These are phyloP conservation scores for Octomys mimax DNA, from an alignment of 2,797 vertebrate genomes.

Conservation along the genomic window DNA sequence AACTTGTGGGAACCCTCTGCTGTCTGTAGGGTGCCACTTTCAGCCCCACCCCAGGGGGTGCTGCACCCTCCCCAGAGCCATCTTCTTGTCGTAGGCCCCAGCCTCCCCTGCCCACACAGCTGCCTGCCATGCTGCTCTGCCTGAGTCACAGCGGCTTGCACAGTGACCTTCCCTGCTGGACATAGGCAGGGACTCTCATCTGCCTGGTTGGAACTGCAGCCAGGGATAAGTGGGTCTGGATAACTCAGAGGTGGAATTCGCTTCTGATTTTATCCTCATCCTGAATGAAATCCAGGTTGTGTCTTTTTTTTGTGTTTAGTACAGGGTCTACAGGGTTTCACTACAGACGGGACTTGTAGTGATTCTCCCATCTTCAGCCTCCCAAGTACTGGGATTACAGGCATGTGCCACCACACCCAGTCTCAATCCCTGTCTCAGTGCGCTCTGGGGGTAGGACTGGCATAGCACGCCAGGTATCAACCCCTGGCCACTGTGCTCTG, in stretches of 20 bases:
- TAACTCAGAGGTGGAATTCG: not conserved
- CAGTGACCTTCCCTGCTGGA: not conserved
- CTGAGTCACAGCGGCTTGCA: fast-evolving
- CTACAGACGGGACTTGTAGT: too few species aligned
- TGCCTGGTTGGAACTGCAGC: not conserved
- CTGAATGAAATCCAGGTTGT: fast-evolving
- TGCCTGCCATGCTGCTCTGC: not conserved
- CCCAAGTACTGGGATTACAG: too few species aligned
- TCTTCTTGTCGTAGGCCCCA: not conserved
- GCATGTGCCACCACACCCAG: too few species aligned
- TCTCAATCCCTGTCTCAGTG: too few species aligned
- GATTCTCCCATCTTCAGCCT: too few species aligned
- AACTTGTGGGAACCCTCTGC: fast-evolving
- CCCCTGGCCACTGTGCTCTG: too few species aligned
- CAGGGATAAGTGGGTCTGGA: not conserved
- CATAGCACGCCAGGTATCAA: too few species aligned
- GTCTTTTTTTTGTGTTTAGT: too few species aligned
- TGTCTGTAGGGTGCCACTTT: not conserved
- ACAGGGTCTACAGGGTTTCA: too few species aligned
- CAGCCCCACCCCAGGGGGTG: not conserved
- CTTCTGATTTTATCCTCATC: fast-evolving
- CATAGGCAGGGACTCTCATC: not conserved
- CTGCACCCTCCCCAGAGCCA: fast-evolving
- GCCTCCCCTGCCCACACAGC: not conserved
- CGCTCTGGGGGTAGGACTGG: too few species aligned